Base-by-base conservation (phyloP, 2,797 vertebrate genomes). In the Halcyon chelicuti region DNA sequence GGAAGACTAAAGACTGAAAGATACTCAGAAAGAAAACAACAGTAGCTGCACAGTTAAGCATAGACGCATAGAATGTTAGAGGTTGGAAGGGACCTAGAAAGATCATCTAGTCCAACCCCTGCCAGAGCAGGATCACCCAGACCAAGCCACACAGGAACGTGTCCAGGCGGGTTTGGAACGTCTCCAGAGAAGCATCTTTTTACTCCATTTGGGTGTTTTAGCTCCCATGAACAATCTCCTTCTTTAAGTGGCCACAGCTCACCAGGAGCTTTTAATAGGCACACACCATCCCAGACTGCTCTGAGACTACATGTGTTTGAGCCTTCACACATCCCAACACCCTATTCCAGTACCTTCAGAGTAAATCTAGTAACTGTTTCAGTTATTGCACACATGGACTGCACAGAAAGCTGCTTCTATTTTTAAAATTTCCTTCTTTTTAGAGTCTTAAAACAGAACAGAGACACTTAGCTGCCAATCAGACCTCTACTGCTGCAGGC, bases 341-440 rank as follows among this genome's bases (percentile, higher is more conserved):
- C 10, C 49, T 51, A 51, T 51, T 17, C 42, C 63, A 70, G 1
- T 5, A 28, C 19, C 22, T 7, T 6, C 6, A 46, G 33, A 72
- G 46, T 19, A 35, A 33, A 60, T 35, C n/a, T 31, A 13, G 22
- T 8, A 0, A 0, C 12, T 5, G 3, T 14, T 60, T 47, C 31
- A 88, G 29, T n/a, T 70, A 82, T 13, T 20, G n/a, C 15, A 57
- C 18, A 33, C 18, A 17, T 1, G 2, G 16, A 39, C 73, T 39
- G 44, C 57, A 46, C 14, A 33, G 4, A 81, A 79, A 89, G 12
- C 40, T 20, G 20, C 16, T 65, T 54, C 16, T 19, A 12, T 29
- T 87, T 66, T 70, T 16, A 4, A 39, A 5, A 37, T 33, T 40
- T 68, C 28, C 21, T 68, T 35, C 29, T 70, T 62, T 40, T 40